Base-by-base conservation (phyloP, 2,888 invertebrate species). In the Neuroscelio doddi region DNA sequence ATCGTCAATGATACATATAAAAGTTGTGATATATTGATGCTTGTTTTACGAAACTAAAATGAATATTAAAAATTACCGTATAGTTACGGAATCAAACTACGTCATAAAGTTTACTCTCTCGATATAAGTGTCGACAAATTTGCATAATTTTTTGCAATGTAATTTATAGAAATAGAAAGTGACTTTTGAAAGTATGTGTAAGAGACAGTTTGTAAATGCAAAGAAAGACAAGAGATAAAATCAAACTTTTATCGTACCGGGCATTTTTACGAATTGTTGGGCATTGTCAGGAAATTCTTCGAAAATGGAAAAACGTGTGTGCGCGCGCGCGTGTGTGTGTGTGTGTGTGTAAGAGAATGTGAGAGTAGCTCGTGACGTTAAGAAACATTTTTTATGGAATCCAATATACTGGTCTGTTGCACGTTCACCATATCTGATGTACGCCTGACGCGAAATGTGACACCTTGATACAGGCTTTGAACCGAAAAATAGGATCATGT, bases 381-480 rank as follows among this genome's bases (percentile, higher is more conserved):
- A 26, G 29, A 38, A 29, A n/a, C 21, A 62, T 72, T 73, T 78
- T 76, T 78, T 77, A 53, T 72, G 75, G 75, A 79, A 79, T 69
- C 68, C 72, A 72, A 79, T 79, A 79, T 66, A 74, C 75, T 71
- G 71, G 77, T 77, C 77, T 75, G 62, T 77, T 78, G 79, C 77
- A 75, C 69, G 47, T 29, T 49, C 52, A 30, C 55, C 38, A 21
- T 38, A 53, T 12, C 30, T 51, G 47, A n/a, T n/a, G n/a, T n/a
- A n/a, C n/a, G n/a, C n/a, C n/a, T n/a, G n/a, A n/a, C 61, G 59
- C 53, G 77, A 74, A 78, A 78, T 64, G 52, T 61, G 70, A 79
- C 62, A 74, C 71, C 56, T 51, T 56, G 70, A 64, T 71, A 72
- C 58, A 62, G 58, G 69, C 72, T 74, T 77, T 69, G 55, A 72